Base-by-base conservation (phyloP, 2,888 invertebrate genomes). In the Torymus aiolomorphi region DNA sequence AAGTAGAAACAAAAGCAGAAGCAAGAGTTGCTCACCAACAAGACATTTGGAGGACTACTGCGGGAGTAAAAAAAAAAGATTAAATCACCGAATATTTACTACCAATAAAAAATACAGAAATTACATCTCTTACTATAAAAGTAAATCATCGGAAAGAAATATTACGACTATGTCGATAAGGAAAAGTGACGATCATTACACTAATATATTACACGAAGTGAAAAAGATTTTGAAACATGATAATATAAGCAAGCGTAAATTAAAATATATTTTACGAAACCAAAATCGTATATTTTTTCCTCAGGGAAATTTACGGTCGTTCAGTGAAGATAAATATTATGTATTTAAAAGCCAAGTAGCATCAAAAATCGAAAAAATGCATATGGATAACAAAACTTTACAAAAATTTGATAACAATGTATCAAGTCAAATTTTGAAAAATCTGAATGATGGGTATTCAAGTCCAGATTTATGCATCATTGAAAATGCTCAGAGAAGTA, bases 181-280 rank as follows among this genome's bases (percentile, higher is more conserved):
- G n/a, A n/a, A n/a, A n/a, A n/a, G n/a, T n/a, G n/a, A 70, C 56
- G 18, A 70, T 5, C 52, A 49, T 18, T 76, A 70, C 24, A 62
- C 5, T 16, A 56, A 70, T 24, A 62, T 76, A 63, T 56, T 76
- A 2, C 16, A 18, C 12, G 76, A 76, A 70, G 69, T 76, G 2
- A 76, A 76, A 63, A 70, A 70, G 56, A 76, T 76, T 63, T 16
- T 76, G 3, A 69, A 67, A 20, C 62, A 42, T n/a, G 69, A 76
- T 70, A n/a, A 8, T 24, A 76, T 62, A 0, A 49, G 76, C 20
- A 76, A 70, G 20, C 69, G 69, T n/a, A 76, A 70, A 49, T 49
- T 76, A 8, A 76, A 70, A 76, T 69, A 76, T 49, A 54, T 63
- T 49, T 54, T 76, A 5, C 62, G 70, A 70, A 76, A 31, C 4